phyloP scores from a whole-genome alignment of 1,140 invertebrate species.

The Luehdorfia chinensis region DNA sequence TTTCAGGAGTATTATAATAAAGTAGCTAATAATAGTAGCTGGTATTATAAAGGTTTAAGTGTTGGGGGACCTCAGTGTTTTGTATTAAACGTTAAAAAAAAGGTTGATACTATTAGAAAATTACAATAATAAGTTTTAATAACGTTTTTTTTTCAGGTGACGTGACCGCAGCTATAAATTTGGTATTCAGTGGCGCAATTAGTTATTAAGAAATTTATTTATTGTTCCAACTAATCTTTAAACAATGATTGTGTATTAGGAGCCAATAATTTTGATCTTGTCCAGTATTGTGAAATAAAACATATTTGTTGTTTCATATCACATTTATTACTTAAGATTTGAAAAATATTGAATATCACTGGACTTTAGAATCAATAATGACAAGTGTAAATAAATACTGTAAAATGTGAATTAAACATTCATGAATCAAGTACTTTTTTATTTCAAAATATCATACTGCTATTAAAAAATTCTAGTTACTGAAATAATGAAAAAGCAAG shows the following conservation, averaged over 20 bases:
- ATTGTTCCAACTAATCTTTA: too few relatives aligned
- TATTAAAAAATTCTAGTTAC: too few relatives aligned
- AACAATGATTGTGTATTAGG: too few relatives aligned
- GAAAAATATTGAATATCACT: conserved; percentile 48
- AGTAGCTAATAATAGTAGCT: too few relatives aligned
- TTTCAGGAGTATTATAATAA: too few relatives aligned
- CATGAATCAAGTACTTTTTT: background rate
- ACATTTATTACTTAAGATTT: conserved; percentile 45
- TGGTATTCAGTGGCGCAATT: conserved; percentile 68
- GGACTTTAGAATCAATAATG: conserved; percentile 43
- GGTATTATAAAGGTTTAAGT: too few relatives aligned
- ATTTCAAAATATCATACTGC: too few relatives aligned
- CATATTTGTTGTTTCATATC: conserved; percentile 24
- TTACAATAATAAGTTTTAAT: too few relatives aligned
- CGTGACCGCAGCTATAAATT: conserved; percentile 69
- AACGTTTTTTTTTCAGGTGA: conserved; percentile 53
- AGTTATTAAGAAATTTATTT: conserved; percentile 43
- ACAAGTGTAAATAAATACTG: conserved; percentile 32
- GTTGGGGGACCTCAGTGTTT: too few relatives aligned
- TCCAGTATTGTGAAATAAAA: conserved; percentile 23
- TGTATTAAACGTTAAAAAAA: too few relatives aligned
- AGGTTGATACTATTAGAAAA: too few relatives aligned
- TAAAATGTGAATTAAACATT: conserved; percentile 21
- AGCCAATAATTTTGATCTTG: background rate
- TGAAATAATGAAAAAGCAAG: too few relatives aligned